Evolutionary conservation across 2,113 vertebrate genomes (phyloP), one percentile per base, ranked within the genome.

Genomic region (Acanthisitta chloris): DNA sequence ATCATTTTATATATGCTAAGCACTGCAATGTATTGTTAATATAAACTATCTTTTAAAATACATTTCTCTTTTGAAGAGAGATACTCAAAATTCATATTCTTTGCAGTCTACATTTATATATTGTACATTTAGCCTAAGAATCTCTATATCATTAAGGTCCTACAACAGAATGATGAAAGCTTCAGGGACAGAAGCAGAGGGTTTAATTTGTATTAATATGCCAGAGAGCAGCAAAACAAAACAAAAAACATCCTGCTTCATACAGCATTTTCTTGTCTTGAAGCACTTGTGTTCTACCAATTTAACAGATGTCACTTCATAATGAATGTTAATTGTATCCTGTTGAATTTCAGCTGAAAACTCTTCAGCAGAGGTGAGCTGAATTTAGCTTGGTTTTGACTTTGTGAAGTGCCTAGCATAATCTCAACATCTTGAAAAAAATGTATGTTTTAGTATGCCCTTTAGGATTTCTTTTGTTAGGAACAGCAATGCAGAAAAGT

Each of bases 331-430:
- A 84, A 95, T 76, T 85, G 73, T 69, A 91, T 74, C 84, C 58
- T 81, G 42, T 51, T 92, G 82, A 93, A 86, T 83, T 94, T 83
- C 59, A 71, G 40, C 36, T 88, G 79, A 95, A 93, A 69, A 90
- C 70, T 70, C 88, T 88, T 95, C 74, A 94, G 82, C n/a, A 59
- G 54, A 94, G 42, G 57, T 78, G 80, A 82, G 20, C 45, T 79
- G 62, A 88, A 92, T 82, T 86, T 81, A 82, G 85, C 29, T 95
- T 73, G 71, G 86, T 82, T 77, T 72, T 65, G 43, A 87, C 67
- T 90, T 45, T 4, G 6, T 66, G n/a, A 92, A 81, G 74, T 65
- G 1, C 33, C 33, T 88, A 79, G 23, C 16, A 57, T 21, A 72
- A 90, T 72, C 62, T 42, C 31, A 82, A 85, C 11, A 36, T 9